Evolutionary conservation across 2,888 invertebrate species (phyloP).

Genomic region (Caenorhabditis auriculariae): DNA sequence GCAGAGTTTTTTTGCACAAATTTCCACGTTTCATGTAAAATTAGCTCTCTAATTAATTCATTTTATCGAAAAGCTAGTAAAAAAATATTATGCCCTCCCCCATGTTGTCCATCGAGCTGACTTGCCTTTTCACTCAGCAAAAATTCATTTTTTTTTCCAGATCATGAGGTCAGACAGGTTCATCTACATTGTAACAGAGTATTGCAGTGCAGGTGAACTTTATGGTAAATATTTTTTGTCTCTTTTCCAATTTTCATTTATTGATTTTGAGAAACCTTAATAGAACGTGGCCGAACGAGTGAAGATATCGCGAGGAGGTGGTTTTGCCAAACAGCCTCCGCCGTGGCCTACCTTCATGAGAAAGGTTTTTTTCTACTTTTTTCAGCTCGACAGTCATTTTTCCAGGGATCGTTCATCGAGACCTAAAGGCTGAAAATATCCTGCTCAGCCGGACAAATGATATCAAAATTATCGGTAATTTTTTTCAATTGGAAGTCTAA

Average conservation of each 20-base stretch:
- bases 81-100: no score
- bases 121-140: neutral
- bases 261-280: slow-evolving; percentile 59
- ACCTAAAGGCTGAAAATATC: slow-evolving; percentile 59
- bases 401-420: slow-evolving; percentile 56
- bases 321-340: slow-evolving; percentile 59
- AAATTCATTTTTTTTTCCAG: slow-evolving; percentile 67
- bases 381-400: neutral
- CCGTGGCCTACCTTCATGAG: slow-evolving; percentile 60
- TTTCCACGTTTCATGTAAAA: no score
- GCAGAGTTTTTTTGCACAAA: no score
- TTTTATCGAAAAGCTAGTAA: no score
- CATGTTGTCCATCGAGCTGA: neutral
- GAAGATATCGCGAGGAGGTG: slow-evolving; percentile 42
- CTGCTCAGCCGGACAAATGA: slow-evolving; percentile 48
- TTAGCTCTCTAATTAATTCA: no score
- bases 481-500: neutral
- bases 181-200: slow-evolving; percentile 96
- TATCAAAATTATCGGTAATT: slow-evolving; percentile 65
- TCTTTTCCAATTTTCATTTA: neutral
- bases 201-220: slow-evolving; percentile 95
- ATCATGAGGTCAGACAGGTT: slow-evolving; percentile 94
- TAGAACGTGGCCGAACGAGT: slow-evolving; percentile 39
- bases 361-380: slow-evolving; percentile 16
- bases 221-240: slow-evolving; percentile 72